Evolutionary conservation across 2,797 vertebrate genomes (phyloP), one percentile per base, ranked within the genome.

Genomic region (Rhinophrynus dorsalis): DNA sequence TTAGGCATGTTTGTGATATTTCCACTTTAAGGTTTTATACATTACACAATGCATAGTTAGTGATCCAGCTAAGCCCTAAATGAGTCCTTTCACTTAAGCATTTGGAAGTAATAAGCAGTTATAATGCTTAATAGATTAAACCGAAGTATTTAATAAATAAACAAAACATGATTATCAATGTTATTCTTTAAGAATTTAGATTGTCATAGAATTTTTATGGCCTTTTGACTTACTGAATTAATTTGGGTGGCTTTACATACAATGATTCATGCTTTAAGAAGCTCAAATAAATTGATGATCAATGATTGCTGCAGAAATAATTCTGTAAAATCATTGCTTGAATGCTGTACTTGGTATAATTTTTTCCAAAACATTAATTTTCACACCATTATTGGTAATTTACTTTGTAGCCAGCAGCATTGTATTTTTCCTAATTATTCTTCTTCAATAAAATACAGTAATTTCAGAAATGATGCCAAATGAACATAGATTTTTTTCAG

Each of bases 321-420:
- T 65, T 72, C 45, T 50, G 44, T 27, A 40, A 54, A 59, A 54
- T 33, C 51, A 72, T 59, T 65, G 23, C 33, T 51, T 59, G 18
- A 38, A 59, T 33, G 54, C 61, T 21, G 24, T 21, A 30, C 17
- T 72, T 20, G 30, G 32, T 52, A 59, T 65, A 44, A 65, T 72
- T 51, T 63, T 54, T 72, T 72, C 44, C 61, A 65, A 66, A 66
- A 65, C 35, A 26, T 66, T 72, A 51, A 72, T 72, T 72, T 72
- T 65, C 61, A 65, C 18, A 57, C 60, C 32, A 65, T 72, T 45
- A 59, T 66, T 51, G 42, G 61, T 35, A 72, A 72, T 72, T 72
- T 65, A 70, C 50, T 59, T 66, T 59, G 54, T 59, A 65, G 54
- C 27, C 54, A 65, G 33, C 24, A 44, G 54, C 61, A 65, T 59